Evolutionary conservation across 37 sponge, comb jelly and placozoan species (phyloP), one percentile per base, ranked within the genome.

Genomic region (Ephydatia muelleri): DNA sequence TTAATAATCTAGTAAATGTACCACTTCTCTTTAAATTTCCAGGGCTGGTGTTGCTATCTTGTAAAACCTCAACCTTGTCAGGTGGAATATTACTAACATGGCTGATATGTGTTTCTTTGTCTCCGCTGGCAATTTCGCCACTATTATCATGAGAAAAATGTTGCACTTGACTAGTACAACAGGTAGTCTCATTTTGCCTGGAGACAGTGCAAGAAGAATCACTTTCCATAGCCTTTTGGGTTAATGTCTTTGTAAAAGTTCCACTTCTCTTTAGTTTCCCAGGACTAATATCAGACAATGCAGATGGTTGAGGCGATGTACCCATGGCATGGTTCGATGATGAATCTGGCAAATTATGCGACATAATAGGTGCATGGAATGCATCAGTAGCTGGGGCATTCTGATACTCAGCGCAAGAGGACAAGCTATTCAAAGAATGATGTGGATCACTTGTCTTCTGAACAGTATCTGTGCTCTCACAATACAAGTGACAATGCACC

Each of bases 1-100:
- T n/a, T n/a, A n/a, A n/a, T n/a, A n/a, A n/a, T n/a, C n/a, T 80
- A 0, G 82, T 82, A 40, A 82, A 82, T 36, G 82, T 82, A 2
- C 82, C 82, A 70, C 72, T 82, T 43, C 82, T 82, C 31, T 70
- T 82, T 11, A 82, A 36, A 38, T 19, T 40, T 5, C 70, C 27
- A 2, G 30, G 21, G 9, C 40, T 70, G 28, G 9, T 30, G 31
- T 25, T 37, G 49, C 3, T 12, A 49, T 23, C 9, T 75, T 39
- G 4, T 74, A 35, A 74, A 34, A 21, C 57, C 38, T 77, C 78
- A 23, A 5, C 36, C 4, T 74, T 27, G 0, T 28, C n/a, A 21
- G 25, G 4, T 49, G 43, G 8, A 2, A 4, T 34, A 23, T 68
- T 68, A 49, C 70, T 34, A 12, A 25, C 16, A 73, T 12, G 22